phyloP scores from a whole-genome alignment of 2,797 vertebrate genomes.

The Perodicticus potto region DNA sequence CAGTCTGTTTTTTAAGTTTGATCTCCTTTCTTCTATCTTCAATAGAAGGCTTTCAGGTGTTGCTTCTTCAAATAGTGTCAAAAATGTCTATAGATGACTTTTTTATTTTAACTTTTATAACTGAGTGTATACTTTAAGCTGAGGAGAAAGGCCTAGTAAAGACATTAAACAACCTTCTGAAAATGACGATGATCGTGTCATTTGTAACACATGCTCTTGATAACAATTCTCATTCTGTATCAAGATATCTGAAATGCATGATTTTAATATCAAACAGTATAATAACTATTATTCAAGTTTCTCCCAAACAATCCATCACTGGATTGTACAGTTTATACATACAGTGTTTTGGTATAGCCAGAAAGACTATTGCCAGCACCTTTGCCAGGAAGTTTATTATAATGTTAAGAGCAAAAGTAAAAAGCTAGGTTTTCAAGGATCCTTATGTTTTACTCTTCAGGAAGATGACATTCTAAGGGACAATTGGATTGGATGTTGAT shows the following conservation, averaged over 20 bases:
- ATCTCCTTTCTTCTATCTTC: not conserved
- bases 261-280: not conserved
- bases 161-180: not conserved
- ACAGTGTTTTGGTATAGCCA: not conserved
- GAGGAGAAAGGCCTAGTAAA: not conserved
- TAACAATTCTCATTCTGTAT: not conserved
- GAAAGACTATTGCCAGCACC: not conserved
- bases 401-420: slow-evolving; percentile 46
- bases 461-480: slow-evolving; percentile 30
- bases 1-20: not conserved
- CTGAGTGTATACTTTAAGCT: not conserved
- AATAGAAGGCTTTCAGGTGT: not conserved
- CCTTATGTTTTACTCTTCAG: not conserved
- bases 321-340: not conserved
- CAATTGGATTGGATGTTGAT: not conserved
- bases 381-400: not conserved
- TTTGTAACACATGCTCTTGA: not conserved
- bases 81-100: not conserved
- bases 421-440: slow-evolving; percentile 12
- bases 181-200: not conserved
- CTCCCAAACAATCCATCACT: not conserved
- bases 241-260: not conserved
- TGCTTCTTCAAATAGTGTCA: not conserved
- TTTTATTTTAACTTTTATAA: not conserved
- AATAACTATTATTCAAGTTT: slow-evolving; percentile 3